Evolutionary conservation across 2,797 vertebrate genomes (phyloP).

Genomic region (Halcyon leucocephala): DNA sequence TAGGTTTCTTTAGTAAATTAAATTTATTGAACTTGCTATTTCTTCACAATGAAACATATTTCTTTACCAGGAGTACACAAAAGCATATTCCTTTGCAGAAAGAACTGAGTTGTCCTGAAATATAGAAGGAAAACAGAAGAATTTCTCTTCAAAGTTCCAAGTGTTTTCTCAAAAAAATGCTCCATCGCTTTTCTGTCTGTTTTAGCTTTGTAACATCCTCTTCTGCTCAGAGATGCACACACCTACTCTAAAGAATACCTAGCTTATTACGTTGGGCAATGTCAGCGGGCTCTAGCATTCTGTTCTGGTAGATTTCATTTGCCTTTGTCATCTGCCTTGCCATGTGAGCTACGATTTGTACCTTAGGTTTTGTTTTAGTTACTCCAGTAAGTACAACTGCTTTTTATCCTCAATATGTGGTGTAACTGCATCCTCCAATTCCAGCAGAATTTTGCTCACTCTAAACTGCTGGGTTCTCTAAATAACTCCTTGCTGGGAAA

Average conservation of each 20-base stretch:
- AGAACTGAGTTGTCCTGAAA: not conserved
- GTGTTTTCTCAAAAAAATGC: not conserved
- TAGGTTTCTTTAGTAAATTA: not conserved
- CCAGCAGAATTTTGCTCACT: not conserved
- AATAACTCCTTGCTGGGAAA: not conserved
- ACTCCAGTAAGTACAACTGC: not conserved
- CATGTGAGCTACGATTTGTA: not conserved
- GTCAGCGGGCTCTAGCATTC: not conserved
- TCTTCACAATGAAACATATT: not conserved
- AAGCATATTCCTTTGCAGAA: not conserved
- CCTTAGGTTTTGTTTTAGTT: not conserved
- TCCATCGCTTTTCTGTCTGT: not conserved
- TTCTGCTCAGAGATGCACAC: not conserved
- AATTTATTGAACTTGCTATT: not conserved
- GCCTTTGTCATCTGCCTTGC: not conserved
- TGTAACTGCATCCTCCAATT: not conserved
- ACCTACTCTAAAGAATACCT: not conserved
- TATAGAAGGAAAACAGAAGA: not conserved
- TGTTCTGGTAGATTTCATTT: not conserved
- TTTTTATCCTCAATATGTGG: not conserved
- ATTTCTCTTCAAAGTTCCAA: not conserved
- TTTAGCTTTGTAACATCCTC: not conserved
- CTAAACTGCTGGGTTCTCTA: rapidly evolving
- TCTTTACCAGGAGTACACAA: not conserved
- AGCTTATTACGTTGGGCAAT: not conserved